Evolutionary conservation across 2,113 vertebrate species (phyloP), one percentile per base, ranked within the genome.

Genomic region (Pygoscelis adeliae): DNA sequence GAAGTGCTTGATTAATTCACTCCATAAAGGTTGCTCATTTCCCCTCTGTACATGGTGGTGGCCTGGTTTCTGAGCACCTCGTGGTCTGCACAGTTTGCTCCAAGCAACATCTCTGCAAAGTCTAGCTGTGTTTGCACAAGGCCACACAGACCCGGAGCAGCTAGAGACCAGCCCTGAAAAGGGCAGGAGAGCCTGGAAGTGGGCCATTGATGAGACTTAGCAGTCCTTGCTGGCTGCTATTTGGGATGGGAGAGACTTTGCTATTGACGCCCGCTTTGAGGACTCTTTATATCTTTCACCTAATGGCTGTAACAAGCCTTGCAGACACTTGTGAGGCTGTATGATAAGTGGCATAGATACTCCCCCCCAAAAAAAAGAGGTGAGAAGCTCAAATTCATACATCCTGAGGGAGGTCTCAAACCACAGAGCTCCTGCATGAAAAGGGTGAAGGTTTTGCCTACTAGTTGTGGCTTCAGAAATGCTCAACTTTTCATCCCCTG

Each of bases 1-100:
- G 66, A 70, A 91, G 55, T 17, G 29, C 72, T 87, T 65, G 81
- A 85, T 87, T 80, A 76, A 59, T 73, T 89, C 56, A 22, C 23
- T 58, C 32, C 32, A 30, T 30, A 38, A 80, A 61, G 10, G 70
- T 46, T 84, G 83, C 66, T 82, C 47, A n/a, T 89, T 89, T 94
- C 62, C 53, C 58, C n/a, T 83, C 66, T 2, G 0, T 6, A 17
- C 0, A 6, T 1, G 2, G 30, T 7, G 38, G 11, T 70, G 56
- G 26, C 55, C 70, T 95, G 61, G 52, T 61, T 91, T 49, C 73
- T 47, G 70, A 82, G 65, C 65, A 72, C 32, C 47, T 52, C 0
- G 0, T 42, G 69, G 22, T 22, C 42, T 59, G 46, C 32, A n/a
- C 0, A 0, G 7, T 52, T 87, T 88, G n/a, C 66, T 76, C 40